Percentiles rank a stretch among this genome's conserved stretches.
Conservation (phyloP, 2,888 invertebrate genomes). For the Hirtodrosophila histrioides region DNA sequence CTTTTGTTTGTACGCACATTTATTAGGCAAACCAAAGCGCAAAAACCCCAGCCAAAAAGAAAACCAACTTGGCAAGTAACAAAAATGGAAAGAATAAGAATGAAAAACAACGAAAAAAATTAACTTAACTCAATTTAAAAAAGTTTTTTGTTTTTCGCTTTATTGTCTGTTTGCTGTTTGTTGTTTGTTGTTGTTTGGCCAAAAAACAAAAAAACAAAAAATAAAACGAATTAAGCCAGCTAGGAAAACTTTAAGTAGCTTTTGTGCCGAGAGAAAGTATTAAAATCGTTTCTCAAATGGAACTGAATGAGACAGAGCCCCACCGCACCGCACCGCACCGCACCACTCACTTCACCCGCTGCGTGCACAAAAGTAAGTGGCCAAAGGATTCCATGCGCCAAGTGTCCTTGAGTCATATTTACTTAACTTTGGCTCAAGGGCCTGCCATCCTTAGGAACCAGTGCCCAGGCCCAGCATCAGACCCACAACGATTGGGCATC, state of each 20-base stretch:
- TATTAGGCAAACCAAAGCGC: constrained; percentile 64
- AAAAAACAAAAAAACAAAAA: too few species aligned
- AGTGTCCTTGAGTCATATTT: constrained; percentile 77
- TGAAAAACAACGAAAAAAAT: constrained; percentile 49
- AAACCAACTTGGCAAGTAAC: constrained; percentile 23
- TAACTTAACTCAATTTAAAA: constrained; percentile 75
- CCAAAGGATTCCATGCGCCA: constrained; percentile 68
- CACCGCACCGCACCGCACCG: background rate
- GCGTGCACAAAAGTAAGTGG: constrained; percentile 65
- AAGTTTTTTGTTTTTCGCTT: constrained; percentile 51
- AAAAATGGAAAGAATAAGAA: constrained; percentile 19
- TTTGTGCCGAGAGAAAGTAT: constrained; percentile 70
- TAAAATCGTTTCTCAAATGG: constrained; percentile 71
- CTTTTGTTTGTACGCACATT: constrained; percentile 76
- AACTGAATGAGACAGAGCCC: constrained; percentile 36
- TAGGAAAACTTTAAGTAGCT: constrained; percentile 76
- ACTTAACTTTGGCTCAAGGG: constrained; percentile 70
- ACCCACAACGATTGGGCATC: background rate
- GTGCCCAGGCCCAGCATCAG: background rate
- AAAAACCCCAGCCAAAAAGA: constrained; percentile 6
- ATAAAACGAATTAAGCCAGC: constrained; percentile 73
- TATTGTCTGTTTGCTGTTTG: constrained; percentile 54
- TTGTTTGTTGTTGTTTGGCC: constrained; percentile 68
- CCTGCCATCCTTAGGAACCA: constrained; percentile 21
- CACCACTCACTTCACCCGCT: background rate